A percentile compares a stretch with the other conserved stretches of the same genome.
These are phyloP conservation scores for Pygmarrhopalites habei DNA, from an alignment of 1,140 invertebrate species.

Conservation along the genomic window DNA sequence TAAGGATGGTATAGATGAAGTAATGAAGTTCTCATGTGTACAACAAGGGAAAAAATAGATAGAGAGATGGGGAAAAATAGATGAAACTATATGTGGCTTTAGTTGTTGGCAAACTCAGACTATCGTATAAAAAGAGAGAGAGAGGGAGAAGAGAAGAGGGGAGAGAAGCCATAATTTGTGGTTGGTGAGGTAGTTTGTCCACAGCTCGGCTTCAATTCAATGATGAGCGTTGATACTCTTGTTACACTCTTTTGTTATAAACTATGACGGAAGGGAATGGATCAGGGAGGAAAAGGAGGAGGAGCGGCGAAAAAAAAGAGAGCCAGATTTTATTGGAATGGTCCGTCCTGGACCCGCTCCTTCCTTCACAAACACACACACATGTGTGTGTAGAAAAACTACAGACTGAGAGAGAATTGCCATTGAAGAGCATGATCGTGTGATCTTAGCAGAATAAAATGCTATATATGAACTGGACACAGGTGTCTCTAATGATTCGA, in stretches of 20 bases:
- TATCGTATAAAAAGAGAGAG: neutral
- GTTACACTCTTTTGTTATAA: too few relatives aligned
- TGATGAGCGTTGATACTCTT: conserved; percentile 24
- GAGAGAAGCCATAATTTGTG: conserved; percentile 20
- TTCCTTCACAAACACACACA: too few relatives aligned
- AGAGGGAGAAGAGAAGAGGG: conserved; percentile 1
- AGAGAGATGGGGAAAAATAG: neutral
- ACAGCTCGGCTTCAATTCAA: conserved; percentile 18
- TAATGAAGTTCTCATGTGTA: conserved; percentile 28
- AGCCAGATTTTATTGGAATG: conserved; percentile 11
- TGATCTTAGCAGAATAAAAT: conserved; percentile 33
- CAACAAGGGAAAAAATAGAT: neutral
- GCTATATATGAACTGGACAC: conserved; percentile 36
- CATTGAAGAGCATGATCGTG: conserved; percentile 25
- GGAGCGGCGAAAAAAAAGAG: too few relatives aligned
- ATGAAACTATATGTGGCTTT: neutral
- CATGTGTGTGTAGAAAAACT: too few relatives aligned
- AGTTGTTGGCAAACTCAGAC: neutral
- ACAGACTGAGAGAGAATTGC: conserved; percentile 3
- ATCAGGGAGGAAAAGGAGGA: neutral
- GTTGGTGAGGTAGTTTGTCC: conserved; percentile 25
- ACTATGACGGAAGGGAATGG: conserved; percentile 17
- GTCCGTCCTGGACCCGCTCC: neutral
- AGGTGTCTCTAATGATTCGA: conserved; percentile 36
- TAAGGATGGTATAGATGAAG: neutral